Evolutionary conservation across 2,888 invertebrate genomes (phyloP), one percentile per base, ranked within the genome.

Genomic region (Gymnosoma rotundatum): DNA sequence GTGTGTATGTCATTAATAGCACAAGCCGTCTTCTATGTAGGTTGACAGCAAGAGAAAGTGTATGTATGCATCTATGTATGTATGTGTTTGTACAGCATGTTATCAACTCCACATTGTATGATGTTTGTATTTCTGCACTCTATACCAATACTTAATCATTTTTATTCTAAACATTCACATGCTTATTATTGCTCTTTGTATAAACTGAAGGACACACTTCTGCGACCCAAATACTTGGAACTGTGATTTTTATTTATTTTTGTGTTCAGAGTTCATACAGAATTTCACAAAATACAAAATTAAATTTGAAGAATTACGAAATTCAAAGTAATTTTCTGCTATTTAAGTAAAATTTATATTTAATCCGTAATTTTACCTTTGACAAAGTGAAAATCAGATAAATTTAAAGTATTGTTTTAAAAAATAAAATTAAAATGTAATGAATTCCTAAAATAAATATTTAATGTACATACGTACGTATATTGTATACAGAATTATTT

Each of bases 161-260:
- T 14, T n/a, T 3, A 16, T 16, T n/a, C 16, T 16, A 14, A 48
- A 48, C 45, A 48, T 14, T 48, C 6, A 16, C 16, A 48, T 42
- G 10, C 1, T 42, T 48, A 48, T 52, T 32, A 14, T 52, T 50
- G 32, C 36, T 36, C 14, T 21, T 10, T 18, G 63, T 5, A 25
- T 63, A 32, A 54, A 38, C 60, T 67, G 60, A 76, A 69, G 78
- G 69, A 61, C 60, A 61, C 60, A 60, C 20, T 25, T 38, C 21
- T 38, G 14, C 38, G 25, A 52, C 25, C 67, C 54, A 54, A 69
- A 60, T 74, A 42, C 61, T 61, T 45, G 18, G 32, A 52, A 32
- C 78, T 50, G 42, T 25, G 61, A 61, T 61, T 61, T 61, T 18
- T 54, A 8, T 61, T 61, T 54, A 20, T 32, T 52, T 18, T 1